Percentiles rank a stretch among this genome's conserved stretches.
Conservation (phyloP, 2,797 vertebrate species). For the Leptatherina wallacei region DNA sequence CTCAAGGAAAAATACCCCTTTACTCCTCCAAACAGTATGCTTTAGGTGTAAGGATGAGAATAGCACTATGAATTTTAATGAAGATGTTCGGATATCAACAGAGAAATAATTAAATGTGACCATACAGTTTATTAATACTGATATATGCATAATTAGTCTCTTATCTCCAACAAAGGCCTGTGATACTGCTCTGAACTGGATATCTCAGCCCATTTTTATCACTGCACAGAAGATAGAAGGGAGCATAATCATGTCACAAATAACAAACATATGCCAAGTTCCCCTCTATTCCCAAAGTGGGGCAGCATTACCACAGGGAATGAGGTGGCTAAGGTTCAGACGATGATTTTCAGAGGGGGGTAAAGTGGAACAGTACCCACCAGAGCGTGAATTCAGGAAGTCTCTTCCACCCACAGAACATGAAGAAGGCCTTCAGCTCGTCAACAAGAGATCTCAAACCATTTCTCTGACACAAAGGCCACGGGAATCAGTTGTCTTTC, state of each 20-base stretch:
- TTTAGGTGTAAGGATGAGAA: constrained; percentile 21
- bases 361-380: constrained; percentile 82
- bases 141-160: constrained; percentile 34
- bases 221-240: constrained; percentile 16
- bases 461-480: constrained; percentile 99
- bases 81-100: constrained; percentile 21
- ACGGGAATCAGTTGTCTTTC: constrained; percentile 99
- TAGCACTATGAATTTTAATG: constrained; percentile 34
- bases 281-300: constrained; percentile 69
- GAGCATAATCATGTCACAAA: constrained; percentile 53
- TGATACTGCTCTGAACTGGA: constrained; percentile 16
- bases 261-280: constrained; percentile 72
- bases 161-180: constrained; percentile 28
- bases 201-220: constrained; percentile 24
- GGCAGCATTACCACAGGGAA: constrained; percentile 58
- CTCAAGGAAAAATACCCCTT: constrained; percentile 44
- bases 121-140: constrained; percentile 23
- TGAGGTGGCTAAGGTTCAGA: constrained; percentile 44
- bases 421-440: constrained; percentile 88
- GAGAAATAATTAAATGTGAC: constrained; percentile 30
- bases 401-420: constrained; percentile 88
- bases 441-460: constrained; percentile 99
- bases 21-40: constrained; percentile 33
- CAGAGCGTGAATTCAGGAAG: constrained; percentile 88
- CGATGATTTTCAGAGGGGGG: constrained; percentile 28